Base-by-base conservation (phyloP, 2,888 invertebrate genomes). In the Camponotus fellah region DNA sequence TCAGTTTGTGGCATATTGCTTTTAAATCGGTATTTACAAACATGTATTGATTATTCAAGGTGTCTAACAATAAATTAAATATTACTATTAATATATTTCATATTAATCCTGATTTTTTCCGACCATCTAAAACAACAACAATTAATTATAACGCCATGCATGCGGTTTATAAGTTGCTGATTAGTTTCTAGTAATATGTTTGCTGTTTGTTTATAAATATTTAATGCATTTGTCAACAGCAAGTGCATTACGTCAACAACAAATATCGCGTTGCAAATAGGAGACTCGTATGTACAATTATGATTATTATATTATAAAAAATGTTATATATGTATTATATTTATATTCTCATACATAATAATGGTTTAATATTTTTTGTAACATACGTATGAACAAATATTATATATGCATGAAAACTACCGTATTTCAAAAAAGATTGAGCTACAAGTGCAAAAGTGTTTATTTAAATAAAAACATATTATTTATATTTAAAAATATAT, bases 1-100 rank as follows among this genome's bases (percentile, higher is more conserved):
- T 46, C 46, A 46, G 26, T 72, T 80, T 72, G 26, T 10, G n/a
- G 21, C 60, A 43, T 80, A 77, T 77, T 77, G 68, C 64, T 12
- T 58, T 40, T 26, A 68, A 56, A 68, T n/a, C 43, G 75, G 34
- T 76, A 58, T 56, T 56, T 56, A 56, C 68, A 68, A 77, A 14
- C 68, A 32, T 26, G 14, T 4, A 26, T 17, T 8, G n/a, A 58
- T 68, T 56, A 68, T 21, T 68, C 14, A 5, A 10, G 32, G 9
- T 12, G 49, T 74, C 6, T 12, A 64, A 34, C 26, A 60, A n/a
- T 9, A 76, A 76, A 26, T 76, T 37, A 53, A 64, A 75, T 49
- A 21, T 49, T 10, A 17, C 21, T 26, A 26, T 26, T 26, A 26
- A 26, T 26, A 26, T 26, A 12, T 53, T 26, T 8, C n/a, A 53